These are phyloP conservation scores for Palythoa heliodiscus DNA, from an alignment of 92 coral and sea anemone genomes.

Conservation along the genomic window DNA sequence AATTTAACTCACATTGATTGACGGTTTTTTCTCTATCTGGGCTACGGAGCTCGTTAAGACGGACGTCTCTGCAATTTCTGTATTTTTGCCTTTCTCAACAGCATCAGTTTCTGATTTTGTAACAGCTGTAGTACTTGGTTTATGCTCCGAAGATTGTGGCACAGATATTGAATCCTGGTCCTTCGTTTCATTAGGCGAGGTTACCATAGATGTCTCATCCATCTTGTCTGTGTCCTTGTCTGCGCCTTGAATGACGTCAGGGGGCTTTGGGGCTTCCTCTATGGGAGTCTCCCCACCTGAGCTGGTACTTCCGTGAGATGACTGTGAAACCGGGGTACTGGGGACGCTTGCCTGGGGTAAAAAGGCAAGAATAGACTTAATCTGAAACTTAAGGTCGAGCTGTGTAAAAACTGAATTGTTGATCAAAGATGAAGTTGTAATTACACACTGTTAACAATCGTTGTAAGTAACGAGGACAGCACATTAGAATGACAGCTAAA, in stretches of 20 bases:
- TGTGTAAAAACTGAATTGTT: background rate
- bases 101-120: background rate
- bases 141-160: slow-evolving; percentile 10
- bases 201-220: background rate
- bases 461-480: background rate
- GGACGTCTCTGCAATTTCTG: background rate
- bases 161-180: slow-evolving; percentile 13
- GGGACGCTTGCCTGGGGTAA: slow-evolving; percentile 26
- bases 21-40: background rate
- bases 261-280: slow-evolving; percentile 23
- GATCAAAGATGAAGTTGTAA: background rate
- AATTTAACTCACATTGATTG: background rate
- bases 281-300: slow-evolving; percentile 38
- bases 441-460: too few species aligned
- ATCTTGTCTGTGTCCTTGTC: background rate
- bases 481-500: too few species aligned
- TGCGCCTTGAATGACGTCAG: slow-evolving; percentile 7
- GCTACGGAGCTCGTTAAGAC: background rate
- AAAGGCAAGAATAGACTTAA: background rate
- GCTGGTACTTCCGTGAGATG: slow-evolving; percentile 35
- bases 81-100: background rate
- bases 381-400: background rate
- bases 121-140: background rate
- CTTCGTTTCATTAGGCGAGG: slow-evolving; percentile 20
- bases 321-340: slow-evolving; percentile 32